Percentiles rank a stretch among this genome's conserved stretches.
Conservation (phyloP, 2,888 invertebrate genomes). For the Epinotia bilunana region DNA sequence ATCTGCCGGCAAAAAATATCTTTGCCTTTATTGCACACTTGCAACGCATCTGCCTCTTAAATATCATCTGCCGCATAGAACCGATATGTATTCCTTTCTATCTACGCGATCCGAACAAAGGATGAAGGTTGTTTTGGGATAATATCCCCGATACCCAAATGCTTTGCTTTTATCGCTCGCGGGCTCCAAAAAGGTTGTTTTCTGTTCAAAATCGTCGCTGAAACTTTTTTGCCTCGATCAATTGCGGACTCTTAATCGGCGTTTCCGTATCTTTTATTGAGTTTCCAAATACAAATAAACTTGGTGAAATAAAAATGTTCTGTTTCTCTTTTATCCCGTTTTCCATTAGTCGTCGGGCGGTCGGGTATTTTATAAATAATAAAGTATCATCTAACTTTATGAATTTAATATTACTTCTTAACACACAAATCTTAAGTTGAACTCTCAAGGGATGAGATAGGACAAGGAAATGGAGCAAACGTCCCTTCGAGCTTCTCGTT, state of each 20-base stretch:
- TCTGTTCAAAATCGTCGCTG: conserved; percentile 40
- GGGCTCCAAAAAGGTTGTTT: conserved; percentile 6
- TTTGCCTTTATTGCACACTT: conserved; percentile 69
- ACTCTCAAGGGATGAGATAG: conserved; percentile 22
- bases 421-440: conserved; percentile 40
- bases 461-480: conserved; percentile 26
- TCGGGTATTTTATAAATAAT: conserved; percentile 38
- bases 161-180: conserved; percentile 28
- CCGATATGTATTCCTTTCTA: conserved; percentile 19
- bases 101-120: conserved; percentile 21
- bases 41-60: conserved; percentile 70
- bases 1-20: conserved; percentile 73
- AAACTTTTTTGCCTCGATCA: conserved; percentile 52
- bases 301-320: conserved; percentile 35
- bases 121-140: conserved; percentile 18
- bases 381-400: conserved; percentile 35
- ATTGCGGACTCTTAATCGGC: conserved; percentile 49
- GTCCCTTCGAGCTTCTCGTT: conserved; percentile 25
- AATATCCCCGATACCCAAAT: conserved; percentile 23
- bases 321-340: conserved; percentile 40
- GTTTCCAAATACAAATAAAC: conserved; percentile 44
- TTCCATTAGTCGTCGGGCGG: conserved; percentile 25
- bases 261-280: conserved; percentile 47
- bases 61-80: conserved; percentile 58
- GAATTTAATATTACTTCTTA: conserved; percentile 39